Conservation (phyloP, 1,140 invertebrate genomes). For the Lepidurus arcticus region DNA sequence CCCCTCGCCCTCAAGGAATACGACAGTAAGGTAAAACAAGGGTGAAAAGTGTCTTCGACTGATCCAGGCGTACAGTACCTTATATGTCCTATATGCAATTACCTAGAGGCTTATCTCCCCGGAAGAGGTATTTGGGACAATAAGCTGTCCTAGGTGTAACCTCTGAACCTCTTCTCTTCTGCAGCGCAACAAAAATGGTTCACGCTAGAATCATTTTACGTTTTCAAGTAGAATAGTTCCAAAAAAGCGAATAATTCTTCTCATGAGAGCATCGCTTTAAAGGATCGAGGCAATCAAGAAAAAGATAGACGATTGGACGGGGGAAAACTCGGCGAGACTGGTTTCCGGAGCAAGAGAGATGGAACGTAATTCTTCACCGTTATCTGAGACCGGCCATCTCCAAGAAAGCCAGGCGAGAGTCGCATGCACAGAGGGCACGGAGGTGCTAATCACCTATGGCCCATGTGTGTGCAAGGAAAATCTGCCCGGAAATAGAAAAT, state of each 20-base stretch:
- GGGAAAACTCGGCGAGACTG: background rate
- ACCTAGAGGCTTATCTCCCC: too few species aligned
- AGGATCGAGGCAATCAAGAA: background rate
- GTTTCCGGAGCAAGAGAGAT: background rate
- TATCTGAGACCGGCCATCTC: background rate
- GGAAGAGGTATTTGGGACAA: too few species aligned
- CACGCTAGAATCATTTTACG: too few species aligned
- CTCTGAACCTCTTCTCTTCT: too few species aligned
- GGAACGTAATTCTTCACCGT: background rate
- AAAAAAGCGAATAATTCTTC: too few species aligned
- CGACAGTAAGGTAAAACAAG: background rate
- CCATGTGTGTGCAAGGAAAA: background rate
- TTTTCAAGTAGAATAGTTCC: too few species aligned
- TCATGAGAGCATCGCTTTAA: background rate
- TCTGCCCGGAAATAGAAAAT: background rate
- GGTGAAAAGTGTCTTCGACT: too few species aligned
- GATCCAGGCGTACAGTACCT: too few species aligned
- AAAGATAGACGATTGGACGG: background rate
- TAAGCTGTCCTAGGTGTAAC: too few species aligned
- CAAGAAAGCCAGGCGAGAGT: background rate
- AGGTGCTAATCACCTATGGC: constrained; percentile 12
- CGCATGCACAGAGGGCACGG: background rate
- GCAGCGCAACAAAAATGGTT: too few species aligned
- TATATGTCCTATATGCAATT: too few species aligned
- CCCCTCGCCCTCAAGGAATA: background rate